Base-by-base conservation (phyloP, 2,797 vertebrate genomes). In the Gephyroberyx darwinii region DNA sequence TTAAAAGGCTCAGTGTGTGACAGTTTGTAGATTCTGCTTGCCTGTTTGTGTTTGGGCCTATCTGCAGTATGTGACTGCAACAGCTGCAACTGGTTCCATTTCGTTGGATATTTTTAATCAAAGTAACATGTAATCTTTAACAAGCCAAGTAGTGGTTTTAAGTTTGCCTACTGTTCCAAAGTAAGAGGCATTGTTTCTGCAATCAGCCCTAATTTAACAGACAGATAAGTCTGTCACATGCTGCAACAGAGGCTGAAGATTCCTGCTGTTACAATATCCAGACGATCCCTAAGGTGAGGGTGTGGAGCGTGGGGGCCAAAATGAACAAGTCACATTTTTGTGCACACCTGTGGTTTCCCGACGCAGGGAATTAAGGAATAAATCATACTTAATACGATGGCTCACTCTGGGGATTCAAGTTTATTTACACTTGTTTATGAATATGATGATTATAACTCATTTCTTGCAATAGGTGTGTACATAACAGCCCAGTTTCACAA, bases 201-300 rank as follows among this genome's bases (percentile, higher is more conserved):
- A 55, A 13, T 33, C 22, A 6, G 12, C 26, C 58, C 33, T 51
- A n/a, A 65, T 59, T 14, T 1, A 5, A n/a, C 39, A 51, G 62
- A 71, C 48, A 20, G 30, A 56, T 70, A 47, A 73, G 19, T n/a
- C 20, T 0, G 65, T n/a, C 56, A 54, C 69, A 67, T 67, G 69
- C 70, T 35, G 43, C 33, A 17, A 8, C 5, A n/a, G 45, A 69
- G n/a, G 22, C 45, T 22, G 22, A 65, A n/a, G 31, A 37, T 43
- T 63, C 33, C 52, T 79, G 33, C 13, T 20, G 1, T 30, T 6
- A 3, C 1, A 20, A 4, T 71, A 59, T 56, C 10, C 6, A 64
- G 51, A 48, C 35, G 31, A 17, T 52, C 50, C 59, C 62, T 51
- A 10, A 56, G 52, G 69, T 54, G 45, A 80, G 57, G 75, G 78